A percentile compares a stretch with the other conserved stretches of the same genome.
Evolutionary conservation across 1,140 invertebrate genomes (phyloP).

Genomic region (Acromyrmex charruanus): DNA sequence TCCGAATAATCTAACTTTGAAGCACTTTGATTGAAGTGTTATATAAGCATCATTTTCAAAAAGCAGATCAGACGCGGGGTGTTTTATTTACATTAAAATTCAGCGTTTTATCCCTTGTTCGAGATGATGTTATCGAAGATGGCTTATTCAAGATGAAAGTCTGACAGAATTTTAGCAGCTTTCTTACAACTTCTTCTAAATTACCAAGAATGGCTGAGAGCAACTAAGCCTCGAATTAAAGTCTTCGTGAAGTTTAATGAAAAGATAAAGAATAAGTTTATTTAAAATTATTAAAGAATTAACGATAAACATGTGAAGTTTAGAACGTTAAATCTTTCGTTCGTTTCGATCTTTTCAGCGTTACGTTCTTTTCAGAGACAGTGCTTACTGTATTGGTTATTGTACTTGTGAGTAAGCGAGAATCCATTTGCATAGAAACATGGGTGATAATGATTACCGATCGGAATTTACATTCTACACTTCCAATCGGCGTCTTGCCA

Average conservation of each 20-base stretch:
- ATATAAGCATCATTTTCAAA: neutral
- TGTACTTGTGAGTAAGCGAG: neutral
- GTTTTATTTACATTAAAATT: conserved; percentile 48
- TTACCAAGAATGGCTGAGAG: neutral
- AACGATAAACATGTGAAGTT: neutral
- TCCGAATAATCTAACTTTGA: neutral
- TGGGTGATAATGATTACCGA: conserved; percentile 4
- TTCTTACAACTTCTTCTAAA: neutral
- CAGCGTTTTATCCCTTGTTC: neutral
- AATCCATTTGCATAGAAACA: conserved; percentile 33
- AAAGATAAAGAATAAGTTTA: neutral
- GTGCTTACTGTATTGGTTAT: neutral
- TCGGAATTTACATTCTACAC: conserved; percentile 40
- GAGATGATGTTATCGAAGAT: neutral
- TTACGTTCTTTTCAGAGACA: neutral
- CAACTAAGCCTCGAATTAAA: neutral
- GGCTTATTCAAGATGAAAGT: conserved; percentile 26
- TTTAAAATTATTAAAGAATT: conserved; percentile 11
- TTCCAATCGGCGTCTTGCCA: conserved; percentile 38
- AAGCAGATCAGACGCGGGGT: neutral
- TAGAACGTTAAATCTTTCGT: neutral
- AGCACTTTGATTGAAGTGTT: neutral
- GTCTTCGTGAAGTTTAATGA: neutral
- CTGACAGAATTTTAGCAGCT: neutral
- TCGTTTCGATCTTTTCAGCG: neutral